Evolutionary conservation across 2,797 vertebrate genomes (phyloP), one percentile per base, ranked within the genome.

Genomic region (Argentina silus): DNA sequence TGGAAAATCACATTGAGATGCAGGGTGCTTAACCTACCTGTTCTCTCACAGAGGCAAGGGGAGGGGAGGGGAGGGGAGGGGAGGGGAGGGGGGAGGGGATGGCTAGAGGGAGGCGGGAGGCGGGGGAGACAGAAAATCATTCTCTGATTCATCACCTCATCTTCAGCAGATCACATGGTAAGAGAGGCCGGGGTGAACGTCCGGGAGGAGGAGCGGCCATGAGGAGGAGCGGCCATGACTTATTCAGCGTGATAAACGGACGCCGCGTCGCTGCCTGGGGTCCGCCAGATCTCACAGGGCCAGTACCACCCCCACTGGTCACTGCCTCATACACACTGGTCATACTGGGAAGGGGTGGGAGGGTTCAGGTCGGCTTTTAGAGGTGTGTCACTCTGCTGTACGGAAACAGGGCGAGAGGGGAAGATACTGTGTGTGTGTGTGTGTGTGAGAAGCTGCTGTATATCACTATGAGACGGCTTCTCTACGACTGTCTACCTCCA

Each of bases 121-220:
- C 66, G 72, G 72, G 76, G 67, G 67, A 80, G 77, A 86, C 78
- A 78, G 85, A 59, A 90, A 90, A 88, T 84, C 87, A 77, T 85
- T 88, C 74, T 82, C 73, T 85, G 83, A 89, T 88, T 86, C 83
- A 86, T 85, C 75, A 73, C 73, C 82, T 88, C 70, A 59, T 76
- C 84, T 86, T 85, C 75, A 48, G 57, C 17, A 62, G 78, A 81
- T 86, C 80, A 83, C 81, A 74, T 42, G 15, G 75, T 12, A 73
- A 71, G 80, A 81, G 65, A 77, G 60, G 76, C 76, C 62, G 50
- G 51, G 53, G 65, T 79, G 74, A 81, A 77, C 83, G 77, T 71
- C 70, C n/a, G n/a, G n/a, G n/a, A n/a, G n/a, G n/a, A n/a, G n/a
- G n/a, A n/a, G n/a, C n/a, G n/a, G n/a, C n/a, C 66, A 63, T 73